Base-by-base conservation (phyloP, 2,888 invertebrate species). In the Diadromus collaris region DNA sequence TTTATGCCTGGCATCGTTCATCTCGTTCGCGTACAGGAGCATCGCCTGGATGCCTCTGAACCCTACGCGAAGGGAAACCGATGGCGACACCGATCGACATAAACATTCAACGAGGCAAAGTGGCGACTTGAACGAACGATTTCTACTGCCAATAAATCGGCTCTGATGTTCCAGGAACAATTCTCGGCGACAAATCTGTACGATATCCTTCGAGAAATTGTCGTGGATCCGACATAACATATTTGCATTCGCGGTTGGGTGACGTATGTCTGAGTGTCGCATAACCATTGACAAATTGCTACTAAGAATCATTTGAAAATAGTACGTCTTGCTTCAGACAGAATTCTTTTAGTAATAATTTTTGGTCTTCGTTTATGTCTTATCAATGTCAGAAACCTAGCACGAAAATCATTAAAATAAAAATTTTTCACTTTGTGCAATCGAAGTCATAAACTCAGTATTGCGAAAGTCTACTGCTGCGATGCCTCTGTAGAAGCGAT, bases 1-100 rank as follows among this genome's bases (percentile, higher is more conserved):
- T 27, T 56, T 56, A n/a, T 41, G 34, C 69, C 60, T 13, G 21
- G 60, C 69, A 69, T 76, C 69, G 65, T 73, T 72, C 79, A 65
- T 76, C 76, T 70, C 34, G 54, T 29, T 29, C 58, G 46, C 44
- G 65, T 27, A 34, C 54, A 19, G 64, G 60, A 32, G 13, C 27
- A 56, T 46, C 24, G 21, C 27, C 63, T 34, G 32, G 38, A 61
- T 51, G 32, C 51, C 29, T 38, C 51, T 16, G 44, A 44, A 56
- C 27, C 29, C 29, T 16, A 29, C 34, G 27, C 54, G 29, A 6
- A 19, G 48, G 63, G 44, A 54, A 51, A 56, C 54, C 58, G 64
- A 41, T 34, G 16, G 51, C 27, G 44, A 60, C 61, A 65, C 38
- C 24, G 60, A 60, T 64, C 54, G 46, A 76, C 70, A 61, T 65